Evolutionary conservation across 2,888 invertebrate species (phyloP), one percentile per base, ranked within the genome.

Genomic region (Odontocolon sp.): DNA sequence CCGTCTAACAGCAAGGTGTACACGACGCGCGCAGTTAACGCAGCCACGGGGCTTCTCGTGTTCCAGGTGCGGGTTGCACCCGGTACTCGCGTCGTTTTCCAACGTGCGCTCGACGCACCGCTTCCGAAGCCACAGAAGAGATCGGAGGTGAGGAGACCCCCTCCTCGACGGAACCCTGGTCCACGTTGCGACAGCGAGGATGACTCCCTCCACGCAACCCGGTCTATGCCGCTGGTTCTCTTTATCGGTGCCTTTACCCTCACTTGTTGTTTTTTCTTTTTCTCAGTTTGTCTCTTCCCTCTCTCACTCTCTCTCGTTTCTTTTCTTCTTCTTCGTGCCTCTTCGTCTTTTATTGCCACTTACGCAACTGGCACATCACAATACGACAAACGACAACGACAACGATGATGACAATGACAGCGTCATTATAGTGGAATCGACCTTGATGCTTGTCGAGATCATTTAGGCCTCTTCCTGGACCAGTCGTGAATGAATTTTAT

Each of bases 81-180:
- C 77, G 77, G 77, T 73, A 73, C 77, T 77, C 73, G 73, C 72
- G 77, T 77, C 73, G 77, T 77, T 77, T 77, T 73, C 77, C 77
- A 73, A 64, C 77, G 77, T 77, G 77, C 68, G 64, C 72, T 73
- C 77, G 72, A 77, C 72, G 77, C 77, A 77, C 68, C 72, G 72
- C 77, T 77, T 69, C 52, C 64, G 42, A 77, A 77, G 77, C 72
- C 77, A 77, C 77, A 73, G 68, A 71, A 73, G 77, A 73, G 63
- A 66, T 79, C 77, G 91, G 91, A 91, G 91, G 91, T 92, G 92
- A 90, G 75, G 91, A 91, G 91, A 92, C 92, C 91, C 92, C 78
- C 91, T 92, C 91, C 92, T 79, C 69, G 66, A 59, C 68, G 68
- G 45, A 73, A 59, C 59, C 69, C 71, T 63, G 56, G 70, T 73